Percentiles rank a stretch among this genome's conserved stretches.
Evolutionary conservation across 1,140 invertebrate species (phyloP).

Genomic region (Bombus turneri): DNA sequence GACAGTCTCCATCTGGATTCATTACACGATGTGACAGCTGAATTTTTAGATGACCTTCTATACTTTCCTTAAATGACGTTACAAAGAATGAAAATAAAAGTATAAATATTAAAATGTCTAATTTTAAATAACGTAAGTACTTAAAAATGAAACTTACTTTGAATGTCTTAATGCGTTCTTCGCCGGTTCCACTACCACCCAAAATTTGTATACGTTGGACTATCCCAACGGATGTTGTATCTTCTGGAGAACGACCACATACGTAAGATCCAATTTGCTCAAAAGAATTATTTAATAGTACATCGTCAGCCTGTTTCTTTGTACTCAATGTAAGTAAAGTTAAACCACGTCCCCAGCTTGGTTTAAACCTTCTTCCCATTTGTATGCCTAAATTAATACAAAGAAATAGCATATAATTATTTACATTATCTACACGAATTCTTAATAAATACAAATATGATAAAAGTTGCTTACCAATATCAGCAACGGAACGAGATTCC

Average conservation of each 20-base stretch:
- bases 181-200: constrained; percentile 70
- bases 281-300: constrained; percentile 72
- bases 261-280: constrained; percentile 74
- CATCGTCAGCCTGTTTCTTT: constrained; percentile 71
- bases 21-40: constrained; percentile 80
- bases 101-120: background rate
- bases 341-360: constrained; percentile 89
- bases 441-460: background rate
- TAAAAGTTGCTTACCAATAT: constrained; percentile 80
- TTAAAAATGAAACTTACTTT: constrained; percentile 68
- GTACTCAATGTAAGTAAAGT: constrained; percentile 83
- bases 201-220: constrained; percentile 78
- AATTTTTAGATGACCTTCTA: constrained; percentile 83
- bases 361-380: constrained; percentile 87
- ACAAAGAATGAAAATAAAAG: constrained; percentile 44
- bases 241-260: constrained; percentile 68
- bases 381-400: constrained; percentile 74
- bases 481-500: constrained; percentile 84
- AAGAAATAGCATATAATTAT: no score
- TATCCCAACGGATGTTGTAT: constrained; percentile 75
- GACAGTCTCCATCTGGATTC: constrained; percentile 81
- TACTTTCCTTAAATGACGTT: constrained; percentile 69
- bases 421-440: background rate
- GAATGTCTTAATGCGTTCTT: constrained; percentile 70
- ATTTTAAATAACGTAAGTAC: constrained; percentile 22